These are phyloP conservation scores for Drosophila aldrichi DNA, from an alignment of 2,888 invertebrate species.

Conservation along the genomic window DNA sequence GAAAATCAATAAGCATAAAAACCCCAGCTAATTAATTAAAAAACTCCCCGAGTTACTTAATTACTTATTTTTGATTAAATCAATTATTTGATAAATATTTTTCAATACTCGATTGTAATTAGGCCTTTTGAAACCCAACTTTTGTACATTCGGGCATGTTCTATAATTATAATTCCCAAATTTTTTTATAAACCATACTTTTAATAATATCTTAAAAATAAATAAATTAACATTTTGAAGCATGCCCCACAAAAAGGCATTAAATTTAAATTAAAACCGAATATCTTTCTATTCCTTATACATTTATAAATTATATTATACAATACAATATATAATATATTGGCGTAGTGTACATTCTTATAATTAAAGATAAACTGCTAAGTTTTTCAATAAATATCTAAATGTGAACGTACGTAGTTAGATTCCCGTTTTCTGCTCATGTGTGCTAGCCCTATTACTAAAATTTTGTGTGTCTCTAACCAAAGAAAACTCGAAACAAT, in stretches of 20 bases:
- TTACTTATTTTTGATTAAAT: constrained; percentile 9
- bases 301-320: background rate
- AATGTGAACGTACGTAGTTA: constrained; percentile 68
- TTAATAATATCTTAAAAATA: constrained; percentile 1
- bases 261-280: background rate
- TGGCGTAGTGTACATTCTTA: constrained; percentile 30
- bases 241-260: constrained; percentile 26
- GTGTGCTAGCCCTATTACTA: constrained; percentile 28
- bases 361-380: constrained; percentile 6
- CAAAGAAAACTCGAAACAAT: constrained; percentile 16
- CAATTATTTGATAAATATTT: constrained; percentile 27
- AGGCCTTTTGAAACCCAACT: background rate
- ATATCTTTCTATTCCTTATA: background rate
- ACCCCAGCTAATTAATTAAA: constrained; percentile 15
- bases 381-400: constrained; percentile 41
- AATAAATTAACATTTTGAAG: background rate
- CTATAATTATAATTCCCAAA: background rate
- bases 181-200: background rate
- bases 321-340: background rate
- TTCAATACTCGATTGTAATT: background rate
- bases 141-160: constrained; percentile 31
- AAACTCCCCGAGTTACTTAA: background rate
- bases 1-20: background rate
- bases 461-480: constrained; percentile 38
- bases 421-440: constrained; percentile 50